Evolutionary conservation across 2,888 invertebrate genomes (phyloP), one percentile per base, ranked within the genome.

Genomic region (Standfussiana lucernea): DNA sequence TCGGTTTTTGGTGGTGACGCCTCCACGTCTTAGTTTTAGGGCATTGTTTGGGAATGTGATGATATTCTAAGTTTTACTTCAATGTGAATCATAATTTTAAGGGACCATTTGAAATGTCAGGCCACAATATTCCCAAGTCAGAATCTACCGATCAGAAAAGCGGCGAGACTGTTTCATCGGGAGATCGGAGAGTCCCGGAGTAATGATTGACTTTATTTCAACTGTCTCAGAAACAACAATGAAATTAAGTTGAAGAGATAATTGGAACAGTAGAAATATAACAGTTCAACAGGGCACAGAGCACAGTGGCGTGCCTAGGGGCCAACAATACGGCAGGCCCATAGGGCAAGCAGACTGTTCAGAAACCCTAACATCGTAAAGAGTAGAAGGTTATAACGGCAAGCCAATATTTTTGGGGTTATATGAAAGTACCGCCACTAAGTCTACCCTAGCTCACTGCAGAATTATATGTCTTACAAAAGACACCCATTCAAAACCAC

Each of bases 1-100:
- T 85, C 77, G 66, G 72, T 47, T 73, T 83, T 83, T 80, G 75
- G 75, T 59, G 65, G 71, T 67, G 67, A 77, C 62, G 53, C 68
- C 67, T 67, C n/a, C 35, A 45, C 24, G 32, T 80, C 64, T 79
- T 50, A 70, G 75, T 69, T 79, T 47, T 70, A 35, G 62, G 73
- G 56, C 61, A 67, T 83, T 83, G 83, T 79, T 70, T 35, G 69
- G 37, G 62, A 70, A 50, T 72, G 75, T 83, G 65, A 50, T 79
- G 75, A 42, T 62, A 62, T 72, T 42, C 47, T 40, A 45, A 79
- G 72, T 72, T 83, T 68, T 40, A 11, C 32, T 15, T 72, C 10
- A 75, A 74, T 78, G n/a, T 61, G 13, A 61, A 68, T 61, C 7
- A 45, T 76, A 21, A 61, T 37, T 35, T 35, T 64, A 59, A 59